These are phyloP conservation scores for Ammodytes marinus DNA, from an alignment of 2,113 vertebrate species.

Conservation along the genomic window DNA sequence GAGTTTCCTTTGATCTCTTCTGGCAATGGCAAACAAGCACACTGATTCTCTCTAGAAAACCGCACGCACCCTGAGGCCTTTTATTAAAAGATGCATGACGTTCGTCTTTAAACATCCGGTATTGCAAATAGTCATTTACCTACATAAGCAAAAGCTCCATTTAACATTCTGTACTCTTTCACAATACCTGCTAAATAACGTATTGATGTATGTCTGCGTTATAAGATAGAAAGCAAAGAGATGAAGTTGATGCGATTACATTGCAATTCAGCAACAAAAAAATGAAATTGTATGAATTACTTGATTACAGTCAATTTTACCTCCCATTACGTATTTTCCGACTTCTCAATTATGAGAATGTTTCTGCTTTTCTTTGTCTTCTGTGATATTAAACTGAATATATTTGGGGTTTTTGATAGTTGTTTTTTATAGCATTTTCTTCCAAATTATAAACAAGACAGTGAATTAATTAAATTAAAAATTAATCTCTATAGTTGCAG, in stretches of 20 bases:
- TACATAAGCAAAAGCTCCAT: constrained; percentile 1
- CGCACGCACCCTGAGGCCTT: neutral
- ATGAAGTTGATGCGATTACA: too few relatives aligned
- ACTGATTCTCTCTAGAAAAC: neutral
- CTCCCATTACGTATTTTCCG: neutral
- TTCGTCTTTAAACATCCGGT: neutral
- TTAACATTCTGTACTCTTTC: neutral
- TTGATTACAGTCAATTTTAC: neutral
- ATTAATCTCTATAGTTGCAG: neutral
- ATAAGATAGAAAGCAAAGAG: neutral
- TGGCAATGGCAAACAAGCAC: neutral
- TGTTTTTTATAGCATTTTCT: neutral
- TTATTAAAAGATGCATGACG: constrained; percentile 10
- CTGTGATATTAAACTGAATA: neutral
- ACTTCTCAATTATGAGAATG: neutral
- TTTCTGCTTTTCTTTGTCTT: neutral
- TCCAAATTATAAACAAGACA: neutral
- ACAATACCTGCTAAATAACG: neutral
- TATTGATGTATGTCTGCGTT: neutral
- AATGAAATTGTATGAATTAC: neutral
- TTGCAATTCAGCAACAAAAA: neutral
- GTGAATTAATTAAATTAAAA: neutral
- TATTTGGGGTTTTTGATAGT: neutral
- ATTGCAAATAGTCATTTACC: neutral
- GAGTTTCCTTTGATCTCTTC: neutral